Conservation (phyloP, 2,113 vertebrate species). For the Progne subis region DNA sequence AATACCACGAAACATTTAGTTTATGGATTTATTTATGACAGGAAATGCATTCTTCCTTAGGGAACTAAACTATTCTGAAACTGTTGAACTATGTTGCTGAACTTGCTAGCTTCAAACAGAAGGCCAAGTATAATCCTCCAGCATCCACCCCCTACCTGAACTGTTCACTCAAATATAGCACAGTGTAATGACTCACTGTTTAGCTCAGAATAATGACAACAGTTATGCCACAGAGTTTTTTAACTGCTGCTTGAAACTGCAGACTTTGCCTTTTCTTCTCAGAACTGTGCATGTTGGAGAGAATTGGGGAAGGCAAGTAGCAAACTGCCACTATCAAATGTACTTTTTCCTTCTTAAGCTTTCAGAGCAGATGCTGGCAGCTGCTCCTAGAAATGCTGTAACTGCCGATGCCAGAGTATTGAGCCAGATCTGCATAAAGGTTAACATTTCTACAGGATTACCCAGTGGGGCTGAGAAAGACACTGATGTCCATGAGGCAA, state of each 20-base stretch:
- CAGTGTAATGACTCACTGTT: slow-evolving; percentile 19
- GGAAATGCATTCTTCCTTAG: slow-evolving; percentile 41
- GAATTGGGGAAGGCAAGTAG: background rate
- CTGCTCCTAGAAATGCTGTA: background rate
- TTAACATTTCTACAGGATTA: background rate
- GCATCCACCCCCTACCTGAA: background rate
- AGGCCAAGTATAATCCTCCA: background rate
- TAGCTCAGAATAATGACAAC: background rate
- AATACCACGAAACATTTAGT: slow-evolving; percentile 10
- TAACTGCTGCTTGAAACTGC: background rate
- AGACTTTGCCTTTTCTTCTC: slow-evolving; percentile 2
- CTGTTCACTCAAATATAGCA: slow-evolving; percentile 9
- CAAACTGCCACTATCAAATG: background rate
- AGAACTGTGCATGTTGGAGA: background rate
- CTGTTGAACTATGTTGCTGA: slow-evolving; percentile 33
- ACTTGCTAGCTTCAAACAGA: slow-evolving; percentile 33
- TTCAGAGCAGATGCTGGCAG: background rate
- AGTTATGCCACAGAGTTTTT: background rate
- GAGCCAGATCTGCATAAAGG: background rate
- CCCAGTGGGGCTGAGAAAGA: background rate
- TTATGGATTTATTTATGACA: slow-evolving; percentile 53
- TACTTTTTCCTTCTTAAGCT: background rate
- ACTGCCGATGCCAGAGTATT: background rate
- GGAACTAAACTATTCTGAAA: slow-evolving; percentile 36
- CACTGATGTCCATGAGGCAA: background rate